A percentile compares a stretch with the other conserved stretches of the same genome.
phyloP scores from a whole-genome alignment of 2,888 invertebrate species.

The Sinotaia quadrata region DNA sequence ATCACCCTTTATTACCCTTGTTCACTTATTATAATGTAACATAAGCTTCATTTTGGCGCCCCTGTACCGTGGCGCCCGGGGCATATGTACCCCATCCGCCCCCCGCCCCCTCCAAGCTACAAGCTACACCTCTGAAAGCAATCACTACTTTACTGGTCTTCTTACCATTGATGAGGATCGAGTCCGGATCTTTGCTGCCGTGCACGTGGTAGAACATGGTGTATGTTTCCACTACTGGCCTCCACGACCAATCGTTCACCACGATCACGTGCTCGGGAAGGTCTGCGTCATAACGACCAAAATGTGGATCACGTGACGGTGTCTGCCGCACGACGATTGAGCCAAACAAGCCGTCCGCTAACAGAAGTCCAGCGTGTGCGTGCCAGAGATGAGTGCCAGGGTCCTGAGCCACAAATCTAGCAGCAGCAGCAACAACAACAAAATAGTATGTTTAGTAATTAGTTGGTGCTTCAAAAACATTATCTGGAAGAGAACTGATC shows the following conservation, averaged over 20 bases:
- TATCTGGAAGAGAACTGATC: too few species aligned
- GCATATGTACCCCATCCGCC: too few species aligned
- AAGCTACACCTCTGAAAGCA: too few species aligned
- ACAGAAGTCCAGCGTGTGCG: constrained; percentile 63
- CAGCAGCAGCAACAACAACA: too few species aligned
- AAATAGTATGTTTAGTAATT: too few species aligned
- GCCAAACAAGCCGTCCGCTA: constrained; percentile 63
- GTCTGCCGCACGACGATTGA: constrained; percentile 59
- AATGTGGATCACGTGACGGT: constrained; percentile 89
- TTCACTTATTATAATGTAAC: too few species aligned
- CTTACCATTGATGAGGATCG: constrained; percentile 84
- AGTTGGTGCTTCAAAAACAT: too few species aligned
- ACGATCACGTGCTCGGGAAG: constrained; percentile 89
- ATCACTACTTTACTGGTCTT: too few species aligned
- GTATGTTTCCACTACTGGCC: constrained; percentile 82
- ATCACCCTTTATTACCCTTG: too few species aligned
- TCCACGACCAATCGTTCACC: constrained; percentile 88
- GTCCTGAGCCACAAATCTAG: constrained; percentile 57
- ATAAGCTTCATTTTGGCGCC: too few species aligned
- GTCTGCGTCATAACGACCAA: constrained; percentile 89
- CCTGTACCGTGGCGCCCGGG: too few species aligned
- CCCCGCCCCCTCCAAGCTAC: too few species aligned
- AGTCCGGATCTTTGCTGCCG: constrained; percentile 87
- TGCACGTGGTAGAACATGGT: constrained; percentile 86
- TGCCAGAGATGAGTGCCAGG: constrained; percentile 68